Percentiles rank a stretch among this genome's conserved stretches.
These are phyloP conservation scores for Montipora capricornis DNA, from an alignment of 64 coral and sea anemone genomes.

Conservation along the genomic window DNA sequence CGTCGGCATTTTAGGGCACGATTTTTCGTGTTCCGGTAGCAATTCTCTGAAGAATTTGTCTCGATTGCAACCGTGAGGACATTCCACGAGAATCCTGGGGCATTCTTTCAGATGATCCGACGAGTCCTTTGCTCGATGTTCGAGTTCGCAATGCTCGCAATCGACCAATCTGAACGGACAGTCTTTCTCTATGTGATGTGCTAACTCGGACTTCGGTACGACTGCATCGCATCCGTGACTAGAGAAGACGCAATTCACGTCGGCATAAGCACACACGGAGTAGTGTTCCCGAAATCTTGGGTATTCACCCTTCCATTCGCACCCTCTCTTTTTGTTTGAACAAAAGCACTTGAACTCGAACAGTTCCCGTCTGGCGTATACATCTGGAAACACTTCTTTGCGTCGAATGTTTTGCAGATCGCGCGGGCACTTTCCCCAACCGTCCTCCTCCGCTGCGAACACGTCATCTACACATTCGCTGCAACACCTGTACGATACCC, in stretches of 20 bases:
- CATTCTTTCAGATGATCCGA: slow-evolving; percentile 66
- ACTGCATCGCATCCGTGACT: neutral
- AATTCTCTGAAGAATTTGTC: slow-evolving; percentile 51
- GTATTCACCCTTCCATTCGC: no score
- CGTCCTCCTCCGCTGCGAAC: no score
- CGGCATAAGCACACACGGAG: no score
- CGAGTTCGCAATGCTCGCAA: slow-evolving; percentile 57
- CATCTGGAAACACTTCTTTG: no score
- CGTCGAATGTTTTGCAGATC: neutral
- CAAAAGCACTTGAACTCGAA: no score
- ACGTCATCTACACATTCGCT: no score
- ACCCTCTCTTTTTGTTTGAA: no score
- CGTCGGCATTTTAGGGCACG: slow-evolving; percentile 43
- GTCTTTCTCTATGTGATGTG: slow-evolving; percentile 74
- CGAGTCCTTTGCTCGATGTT: slow-evolving; percentile 2
- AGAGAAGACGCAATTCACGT: no score
- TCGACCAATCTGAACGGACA: slow-evolving; percentile 38
- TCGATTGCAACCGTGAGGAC: slow-evolving; percentile 60
- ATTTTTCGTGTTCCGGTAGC: slow-evolving; percentile 49
- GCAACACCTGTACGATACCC: no score
- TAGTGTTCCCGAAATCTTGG: no score
- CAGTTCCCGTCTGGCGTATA: no score
- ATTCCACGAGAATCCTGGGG: slow-evolving; percentile 63
- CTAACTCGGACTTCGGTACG: slow-evolving; percentile 51
- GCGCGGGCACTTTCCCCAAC: no score